phyloP scores from a whole-genome alignment of 2,888 invertebrate genomes.

The Lottia scabra region DNA sequence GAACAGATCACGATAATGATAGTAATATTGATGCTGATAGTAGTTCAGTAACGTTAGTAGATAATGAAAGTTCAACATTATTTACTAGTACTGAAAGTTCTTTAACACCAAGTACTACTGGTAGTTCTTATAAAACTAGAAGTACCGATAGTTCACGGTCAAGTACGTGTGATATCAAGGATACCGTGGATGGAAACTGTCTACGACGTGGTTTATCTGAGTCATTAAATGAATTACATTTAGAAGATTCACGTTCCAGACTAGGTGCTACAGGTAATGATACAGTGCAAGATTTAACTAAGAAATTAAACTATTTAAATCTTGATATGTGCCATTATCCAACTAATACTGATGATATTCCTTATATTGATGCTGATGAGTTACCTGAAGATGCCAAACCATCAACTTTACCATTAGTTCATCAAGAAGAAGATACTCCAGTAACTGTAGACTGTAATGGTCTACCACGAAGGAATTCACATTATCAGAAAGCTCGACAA shows the following conservation, averaged over 20 bases:
- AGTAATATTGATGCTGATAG: not conserved
- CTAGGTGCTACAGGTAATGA: not conserved
- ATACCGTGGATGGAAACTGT: not conserved
- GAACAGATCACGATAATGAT: not conserved
- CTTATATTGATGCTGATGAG: not conserved
- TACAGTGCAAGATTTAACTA: not conserved
- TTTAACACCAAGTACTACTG: not conserved
- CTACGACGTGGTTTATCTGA: not conserved
- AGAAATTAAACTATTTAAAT: conserved; percentile 1
- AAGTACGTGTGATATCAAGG: not conserved
- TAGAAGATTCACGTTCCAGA: not conserved
- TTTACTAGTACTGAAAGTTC: not conserved
- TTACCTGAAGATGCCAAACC: not conserved
- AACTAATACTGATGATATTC: not conserved
- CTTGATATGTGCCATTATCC: not conserved
- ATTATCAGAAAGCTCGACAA: not conserved
- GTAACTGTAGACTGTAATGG: not conserved
- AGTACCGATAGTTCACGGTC: not conserved
- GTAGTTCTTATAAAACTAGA: not conserved
- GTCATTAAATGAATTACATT: not conserved
- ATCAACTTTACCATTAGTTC: not conserved
- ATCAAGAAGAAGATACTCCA: not conserved
- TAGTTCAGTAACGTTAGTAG: not conserved
- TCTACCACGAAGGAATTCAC: not conserved
- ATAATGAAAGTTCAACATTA: not conserved